phyloP scores from a whole-genome alignment of 2,113 vertebrate genomes.

The Chauna torquata region DNA sequence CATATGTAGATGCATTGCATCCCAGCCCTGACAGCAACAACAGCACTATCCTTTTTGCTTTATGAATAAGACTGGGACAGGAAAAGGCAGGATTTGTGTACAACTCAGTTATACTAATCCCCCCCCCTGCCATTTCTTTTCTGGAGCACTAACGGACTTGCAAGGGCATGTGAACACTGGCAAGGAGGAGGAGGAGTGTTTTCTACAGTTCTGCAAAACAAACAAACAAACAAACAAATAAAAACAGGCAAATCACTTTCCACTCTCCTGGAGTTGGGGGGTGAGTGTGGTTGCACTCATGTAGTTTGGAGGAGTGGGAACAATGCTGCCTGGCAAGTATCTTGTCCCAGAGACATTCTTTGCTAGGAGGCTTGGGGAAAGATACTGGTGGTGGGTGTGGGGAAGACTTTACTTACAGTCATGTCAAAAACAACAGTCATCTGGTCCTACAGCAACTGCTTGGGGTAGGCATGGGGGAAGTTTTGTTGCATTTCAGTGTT shows the following conservation, averaged over 20 bases:
- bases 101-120: fast-evolving
- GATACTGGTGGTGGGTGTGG: neutral
- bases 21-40: neutral
- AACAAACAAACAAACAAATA: neutral
- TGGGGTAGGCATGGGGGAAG: neutral
- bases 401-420: neutral
- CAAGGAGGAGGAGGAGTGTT: neutral
- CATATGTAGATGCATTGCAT: neutral
- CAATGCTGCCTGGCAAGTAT: neutral
- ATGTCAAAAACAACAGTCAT: neutral
- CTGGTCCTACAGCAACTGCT: neutral
- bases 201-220: neutral
- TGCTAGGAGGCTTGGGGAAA: neutral
- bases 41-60: neutral
- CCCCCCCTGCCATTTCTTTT: neutral
- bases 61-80: neutral
- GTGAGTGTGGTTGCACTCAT: neutral
- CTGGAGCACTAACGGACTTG: neutral
- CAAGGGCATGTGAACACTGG: neutral
- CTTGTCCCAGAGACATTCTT: neutral
- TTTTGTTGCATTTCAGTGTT: neutral
- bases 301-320: neutral
- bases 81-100: neutral
- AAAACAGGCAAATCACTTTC: neutral
- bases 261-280: neutral